A percentile compares a stretch with the other conserved stretches of the same genome.
phyloP scores from a whole-genome alignment of 2,888 invertebrate species.

The Neoascia interrupta region DNA sequence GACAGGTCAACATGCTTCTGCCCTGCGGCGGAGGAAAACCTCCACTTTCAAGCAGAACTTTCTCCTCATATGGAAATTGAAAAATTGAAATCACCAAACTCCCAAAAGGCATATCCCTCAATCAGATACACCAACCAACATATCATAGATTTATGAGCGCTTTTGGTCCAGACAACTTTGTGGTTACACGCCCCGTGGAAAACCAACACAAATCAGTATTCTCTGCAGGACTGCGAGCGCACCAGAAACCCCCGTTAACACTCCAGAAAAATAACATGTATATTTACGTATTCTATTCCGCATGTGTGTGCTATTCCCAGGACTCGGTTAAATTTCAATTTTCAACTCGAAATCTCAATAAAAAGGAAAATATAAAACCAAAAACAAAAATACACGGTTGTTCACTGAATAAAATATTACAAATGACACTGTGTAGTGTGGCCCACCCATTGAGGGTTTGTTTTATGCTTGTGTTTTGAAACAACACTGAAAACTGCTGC shows the following conservation, averaged over 20 bases:
- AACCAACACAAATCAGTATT: constrained; percentile 60
- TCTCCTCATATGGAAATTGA: constrained; percentile 20
- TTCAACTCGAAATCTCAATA: constrained; percentile 51
- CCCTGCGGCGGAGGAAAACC: too few species aligned
- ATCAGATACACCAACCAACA: constrained; percentile 61
- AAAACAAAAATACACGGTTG: constrained; percentile 16
- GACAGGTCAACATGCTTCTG: constrained; percentile 5
- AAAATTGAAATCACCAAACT: constrained; percentile 28
- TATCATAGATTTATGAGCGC: constrained; percentile 66
- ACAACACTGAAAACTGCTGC: not conserved
- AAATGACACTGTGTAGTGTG: constrained; percentile 54
- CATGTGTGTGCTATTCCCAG: constrained; percentile 55
- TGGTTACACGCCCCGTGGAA: constrained; percentile 23
- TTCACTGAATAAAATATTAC: constrained; percentile 66
- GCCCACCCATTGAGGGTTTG: constrained; percentile 4
- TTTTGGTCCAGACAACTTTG: constrained; percentile 63
- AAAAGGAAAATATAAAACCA: not conserved
- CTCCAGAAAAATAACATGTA: constrained; percentile 37
- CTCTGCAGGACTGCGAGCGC: constrained; percentile 34
- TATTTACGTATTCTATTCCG: constrained; percentile 14
- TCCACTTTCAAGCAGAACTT: not conserved
- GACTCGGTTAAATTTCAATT: constrained; percentile 66
- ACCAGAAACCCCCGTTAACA: constrained; percentile 45
- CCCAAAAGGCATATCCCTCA: constrained; percentile 52
- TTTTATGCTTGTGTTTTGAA: constrained; percentile 5